Base-by-base conservation (phyloP, 2,797 vertebrate species). In the Molossus alvarezi region DNA sequence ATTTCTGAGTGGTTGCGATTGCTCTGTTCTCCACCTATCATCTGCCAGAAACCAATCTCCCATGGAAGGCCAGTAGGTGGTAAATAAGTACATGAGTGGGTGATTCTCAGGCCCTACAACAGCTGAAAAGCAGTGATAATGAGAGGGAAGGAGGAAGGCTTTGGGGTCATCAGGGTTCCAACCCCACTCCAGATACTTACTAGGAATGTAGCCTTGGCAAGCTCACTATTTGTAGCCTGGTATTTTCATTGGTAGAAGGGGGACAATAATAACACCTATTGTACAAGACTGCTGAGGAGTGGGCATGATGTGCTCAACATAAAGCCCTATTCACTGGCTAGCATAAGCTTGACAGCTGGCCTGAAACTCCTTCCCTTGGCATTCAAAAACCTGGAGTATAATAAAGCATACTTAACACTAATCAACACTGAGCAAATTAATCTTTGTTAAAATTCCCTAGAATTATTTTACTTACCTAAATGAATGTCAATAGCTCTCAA, bases 401-500 rank as follows among this genome's bases (percentile, higher is more conserved):
- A 58, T 41, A 88, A 87, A 82, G 82, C 37, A 86, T 9, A 83
- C 29, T 41, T 51, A 82, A 25, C 18, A 65, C 45, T 64, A 86
- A 76, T 41, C 41, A 84, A 51, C 14, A 76, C 25, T 29, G 11
- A 82, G n/a, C 41, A 91, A 76, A 88, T 60, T 20, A 37, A 83
- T 48, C n/a, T 76, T 53, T 62, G n/a, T 55, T 76, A 53, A 88
- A 55, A 71, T 95, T 82, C 20, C 53, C n/a, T 76, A 67, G 21
- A 75, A 67, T 67, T 72, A 81, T 58, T 82, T 51, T 82, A 91
- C 33, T 41, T 53, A 67, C 7, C 18, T 82, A 67, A 67, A 82
- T 67, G 33, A 87, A 57, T 73, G 33, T 76, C 76, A 60, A 60
- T 9, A 53, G 25, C 15, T 88, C 71, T 83, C 77, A 71, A 75